Conservation (phyloP, 2,797 vertebrate species). For the Thunnus albacares region DNA sequence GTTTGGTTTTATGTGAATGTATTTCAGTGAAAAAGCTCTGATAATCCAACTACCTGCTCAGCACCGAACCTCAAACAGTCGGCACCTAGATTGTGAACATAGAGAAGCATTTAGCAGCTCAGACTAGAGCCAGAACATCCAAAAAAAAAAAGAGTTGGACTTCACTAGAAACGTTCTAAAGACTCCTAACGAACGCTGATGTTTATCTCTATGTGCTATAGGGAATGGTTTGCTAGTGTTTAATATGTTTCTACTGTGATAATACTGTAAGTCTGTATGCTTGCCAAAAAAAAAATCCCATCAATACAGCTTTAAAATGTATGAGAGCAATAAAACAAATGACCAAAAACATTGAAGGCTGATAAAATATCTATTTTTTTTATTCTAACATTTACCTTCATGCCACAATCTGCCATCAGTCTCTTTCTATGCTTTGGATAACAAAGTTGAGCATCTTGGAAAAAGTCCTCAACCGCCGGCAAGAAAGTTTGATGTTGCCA, state of each 20-base stretch:
- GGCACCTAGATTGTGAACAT: not conserved
- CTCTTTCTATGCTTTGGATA: slow-evolving; percentile 79
- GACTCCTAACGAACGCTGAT: not conserved
- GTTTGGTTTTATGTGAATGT: not conserved
- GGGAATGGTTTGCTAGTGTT: no score
- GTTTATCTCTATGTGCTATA: not conserved
- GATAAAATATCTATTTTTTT: slow-evolving; percentile 92
- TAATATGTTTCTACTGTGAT: not conserved
- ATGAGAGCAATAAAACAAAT: slow-evolving; percentile 38
- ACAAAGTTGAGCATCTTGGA: slow-evolving; percentile 71
- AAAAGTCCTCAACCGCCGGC: slow-evolving; percentile 68
- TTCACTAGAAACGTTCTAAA: not conserved
- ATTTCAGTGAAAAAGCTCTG: not conserved
- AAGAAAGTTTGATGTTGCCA: slow-evolving; percentile 51
- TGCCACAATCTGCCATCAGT: slow-evolving; percentile 86
- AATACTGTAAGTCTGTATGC: not conserved
- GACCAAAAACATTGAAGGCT: slow-evolving; percentile 70
- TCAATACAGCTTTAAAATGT: slow-evolving; percentile 11
- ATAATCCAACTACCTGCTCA: not conserved
- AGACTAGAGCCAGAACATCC: not conserved
- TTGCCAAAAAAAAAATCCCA: not conserved
- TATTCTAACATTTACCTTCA: slow-evolving; percentile 93
- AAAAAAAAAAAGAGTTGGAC: not conserved
- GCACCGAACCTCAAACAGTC: not conserved
- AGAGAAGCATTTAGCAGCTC: not conserved